Evolutionary conservation across 2,888 invertebrate genomes (phyloP).

Genomic region (Formica aserva): DNA sequence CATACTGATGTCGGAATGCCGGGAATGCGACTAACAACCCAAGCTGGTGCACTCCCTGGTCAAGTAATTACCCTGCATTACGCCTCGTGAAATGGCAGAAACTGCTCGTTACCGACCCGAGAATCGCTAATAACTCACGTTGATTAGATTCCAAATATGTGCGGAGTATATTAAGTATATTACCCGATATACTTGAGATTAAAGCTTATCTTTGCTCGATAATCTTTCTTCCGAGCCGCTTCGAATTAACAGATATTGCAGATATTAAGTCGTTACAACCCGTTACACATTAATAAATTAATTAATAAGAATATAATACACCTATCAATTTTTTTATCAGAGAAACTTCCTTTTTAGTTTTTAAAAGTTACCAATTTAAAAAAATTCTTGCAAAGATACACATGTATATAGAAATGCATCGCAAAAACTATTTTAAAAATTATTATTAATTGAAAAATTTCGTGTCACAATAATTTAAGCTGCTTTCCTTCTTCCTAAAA

Average conservation of each 20-base stretch:
- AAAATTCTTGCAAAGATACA: background rate
- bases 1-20: constrained; percentile 26
- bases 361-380: background rate
- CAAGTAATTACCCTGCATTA: constrained; percentile 45
- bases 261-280: background rate
- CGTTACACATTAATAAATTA: background rate
- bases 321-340: background rate
- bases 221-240: background rate
- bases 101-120: constrained; percentile 30
- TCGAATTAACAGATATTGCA: background rate
- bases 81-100: constrained; percentile 13
- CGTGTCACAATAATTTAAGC: background rate
- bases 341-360: background rate
- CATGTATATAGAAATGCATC: background rate
- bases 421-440: background rate
- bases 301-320: background rate
- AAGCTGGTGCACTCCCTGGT: constrained; percentile 36
- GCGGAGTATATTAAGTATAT: background rate
- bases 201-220: background rate
- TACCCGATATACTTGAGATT: background rate
- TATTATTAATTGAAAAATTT: background rate
- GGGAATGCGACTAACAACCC: constrained; percentile 50
- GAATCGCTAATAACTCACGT: constrained; percentile 36
- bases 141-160: constrained; percentile 21
- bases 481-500: background rate